A percentile compares a stretch with the other conserved stretches of the same genome.
These are phyloP conservation scores for Adelognathus sp. DNA, from an alignment of 2,888 invertebrate genomes.

Conservation along the genomic window DNA sequence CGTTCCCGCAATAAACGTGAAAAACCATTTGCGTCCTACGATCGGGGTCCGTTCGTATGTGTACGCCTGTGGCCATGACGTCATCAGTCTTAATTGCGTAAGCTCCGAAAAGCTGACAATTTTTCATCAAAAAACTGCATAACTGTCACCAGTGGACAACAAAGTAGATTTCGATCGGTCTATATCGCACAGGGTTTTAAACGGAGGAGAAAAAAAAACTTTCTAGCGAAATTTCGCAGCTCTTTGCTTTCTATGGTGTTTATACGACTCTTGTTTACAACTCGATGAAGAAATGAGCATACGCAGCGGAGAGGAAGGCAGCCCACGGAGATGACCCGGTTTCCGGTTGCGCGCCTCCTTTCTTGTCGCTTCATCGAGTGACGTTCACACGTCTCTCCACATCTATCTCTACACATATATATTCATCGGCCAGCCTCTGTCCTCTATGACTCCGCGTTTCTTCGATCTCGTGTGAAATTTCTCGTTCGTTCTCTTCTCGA, in stretches of 20 bases:
- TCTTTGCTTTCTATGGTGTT: slow-evolving; percentile 53
- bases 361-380: slow-evolving; percentile 50
- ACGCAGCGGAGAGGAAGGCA: neutral
- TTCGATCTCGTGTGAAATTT: neutral
- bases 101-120: no score
- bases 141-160: slow-evolving; percentile 20
- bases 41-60: no score
- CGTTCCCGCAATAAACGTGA: no score
- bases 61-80: no score
- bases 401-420: slow-evolving; percentile 17
- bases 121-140: no score
- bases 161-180: slow-evolving; percentile 44
- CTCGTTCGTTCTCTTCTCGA: neutral
- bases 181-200: no score
- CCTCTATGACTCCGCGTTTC: slow-evolving; percentile 11
- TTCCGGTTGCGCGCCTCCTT: slow-evolving; percentile 49
- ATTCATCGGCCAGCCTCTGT: neutral
- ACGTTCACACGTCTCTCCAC: slow-evolving; percentile 36
- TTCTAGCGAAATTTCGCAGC: slow-evolving; percentile 63
- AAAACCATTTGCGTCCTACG: no score
- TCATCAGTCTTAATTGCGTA: no score
- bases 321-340: slow-evolving; percentile 50
- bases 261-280: neutral
- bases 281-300: neutral
- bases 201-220: slow-evolving; percentile 62